phyloP scores from a whole-genome alignment of 2,797 vertebrate species.

The Schizopygopsis pylzovi region DNA sequence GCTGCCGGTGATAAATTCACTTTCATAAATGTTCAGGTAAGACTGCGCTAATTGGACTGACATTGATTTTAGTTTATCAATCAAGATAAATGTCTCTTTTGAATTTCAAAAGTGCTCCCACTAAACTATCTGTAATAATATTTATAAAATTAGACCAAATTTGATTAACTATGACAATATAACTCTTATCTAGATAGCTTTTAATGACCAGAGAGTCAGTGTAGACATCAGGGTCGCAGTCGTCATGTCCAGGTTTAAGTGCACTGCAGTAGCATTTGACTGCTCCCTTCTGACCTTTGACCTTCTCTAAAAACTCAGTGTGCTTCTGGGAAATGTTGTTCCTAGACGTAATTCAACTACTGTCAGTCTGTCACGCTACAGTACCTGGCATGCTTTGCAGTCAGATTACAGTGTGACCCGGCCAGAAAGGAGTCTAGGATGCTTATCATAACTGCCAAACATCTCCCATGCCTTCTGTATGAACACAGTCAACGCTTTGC shows the following conservation, averaged over 20 bases:
- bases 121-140: neutral
- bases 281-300: slow-evolving; percentile 7
- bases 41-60: neutral
- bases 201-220: neutral
- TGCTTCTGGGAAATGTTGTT: neutral
- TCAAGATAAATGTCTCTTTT: neutral
- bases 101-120: neutral
- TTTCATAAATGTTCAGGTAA: slow-evolving; percentile 4
- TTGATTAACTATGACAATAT: neutral
- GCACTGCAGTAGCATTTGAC: slow-evolving; percentile 13
- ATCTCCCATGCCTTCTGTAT: neutral
- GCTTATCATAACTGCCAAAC: neutral
- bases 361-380: neutral
- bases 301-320: slow-evolving; percentile 21
- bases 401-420: neutral
- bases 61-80: neutral
- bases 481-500: neutral
- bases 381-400: slow-evolving; percentile 18
- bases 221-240: neutral
- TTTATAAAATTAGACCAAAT: neutral
- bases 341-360: neutral
- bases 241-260: slow-evolving; percentile 13
- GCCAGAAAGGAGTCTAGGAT: neutral
- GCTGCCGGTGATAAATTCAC: neutral
- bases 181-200: neutral